A percentile compares a stretch with the other conserved stretches of the same genome.
phyloP scores from a whole-genome alignment of 1,140 invertebrate species.

The Hylaeus anthracinus region DNA sequence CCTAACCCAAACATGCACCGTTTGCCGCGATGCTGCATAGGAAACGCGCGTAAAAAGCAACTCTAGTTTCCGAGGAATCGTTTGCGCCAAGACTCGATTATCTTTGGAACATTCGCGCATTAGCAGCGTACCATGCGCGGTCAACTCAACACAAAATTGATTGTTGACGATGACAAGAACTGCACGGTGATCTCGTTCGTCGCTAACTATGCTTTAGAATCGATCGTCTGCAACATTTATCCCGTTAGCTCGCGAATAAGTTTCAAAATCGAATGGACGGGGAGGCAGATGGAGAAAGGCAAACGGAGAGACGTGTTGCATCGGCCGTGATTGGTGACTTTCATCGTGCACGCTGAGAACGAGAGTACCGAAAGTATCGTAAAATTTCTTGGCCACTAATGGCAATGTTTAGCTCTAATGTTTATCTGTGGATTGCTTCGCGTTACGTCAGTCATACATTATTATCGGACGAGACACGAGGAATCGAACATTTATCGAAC shows the following conservation, averaged over 20 bases:
- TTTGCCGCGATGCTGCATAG: conserved; percentile 25
- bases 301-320: too few relatives aligned
- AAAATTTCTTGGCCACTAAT: too few relatives aligned
- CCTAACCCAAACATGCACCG: too few relatives aligned
- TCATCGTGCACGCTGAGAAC: too few relatives aligned
- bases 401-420: too few relatives aligned
- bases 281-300: background rate
- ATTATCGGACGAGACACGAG: too few relatives aligned
- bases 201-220: background rate
- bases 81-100: background rate
- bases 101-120: background rate
- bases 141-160: conserved; percentile 50
- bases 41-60: conserved; percentile 17
- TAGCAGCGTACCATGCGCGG: too few relatives aligned
- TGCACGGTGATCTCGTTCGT: conserved; percentile 11
- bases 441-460: too few relatives aligned
- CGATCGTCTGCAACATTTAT: conserved; percentile 37
- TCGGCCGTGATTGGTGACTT: too few relatives aligned
- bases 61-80: background rate
- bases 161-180: conserved; percentile 48
- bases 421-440: too few relatives aligned
- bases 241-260: background rate
- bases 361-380: too few relatives aligned
- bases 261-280: background rate
- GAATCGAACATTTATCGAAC: too few relatives aligned